phyloP scores from a whole-genome alignment of 2,888 invertebrate species.

The Trisateles emortualis region DNA sequence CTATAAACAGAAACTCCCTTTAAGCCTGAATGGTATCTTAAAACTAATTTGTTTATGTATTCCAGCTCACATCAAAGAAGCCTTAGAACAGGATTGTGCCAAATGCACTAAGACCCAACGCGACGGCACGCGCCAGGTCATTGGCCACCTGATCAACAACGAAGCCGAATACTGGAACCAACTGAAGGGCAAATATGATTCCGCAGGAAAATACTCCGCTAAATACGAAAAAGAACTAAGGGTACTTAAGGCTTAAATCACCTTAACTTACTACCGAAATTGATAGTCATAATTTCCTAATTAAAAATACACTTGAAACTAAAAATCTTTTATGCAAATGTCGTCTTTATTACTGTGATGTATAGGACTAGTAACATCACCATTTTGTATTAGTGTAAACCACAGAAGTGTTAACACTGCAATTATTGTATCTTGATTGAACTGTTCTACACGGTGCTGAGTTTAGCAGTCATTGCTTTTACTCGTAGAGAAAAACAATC shows the following conservation, averaged over 20 bases:
- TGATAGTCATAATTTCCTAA: neutral
- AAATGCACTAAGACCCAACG: constrained; percentile 64
- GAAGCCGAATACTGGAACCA: constrained; percentile 60
- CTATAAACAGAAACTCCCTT: neutral
- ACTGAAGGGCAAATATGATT: constrained; percentile 68
- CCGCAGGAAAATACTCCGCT: constrained; percentile 52
- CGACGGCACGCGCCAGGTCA: constrained; percentile 55
- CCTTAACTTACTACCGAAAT: neutral
- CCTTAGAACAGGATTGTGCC: constrained; percentile 61
- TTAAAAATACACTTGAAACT: too few relatives aligned
- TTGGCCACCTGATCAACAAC: constrained; percentile 64
- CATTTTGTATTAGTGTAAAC: too few relatives aligned
- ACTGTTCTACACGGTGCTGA: too few relatives aligned
- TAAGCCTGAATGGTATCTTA: neutral
- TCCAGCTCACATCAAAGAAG: constrained; percentile 53
- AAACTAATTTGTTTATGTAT: constrained; percentile 7
- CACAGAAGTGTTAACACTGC: too few relatives aligned
- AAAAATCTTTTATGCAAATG: too few relatives aligned
- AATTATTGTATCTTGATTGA: too few relatives aligned
- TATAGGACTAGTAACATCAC: too few relatives aligned
- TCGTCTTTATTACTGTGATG: too few relatives aligned
- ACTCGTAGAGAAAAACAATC: too few relatives aligned
- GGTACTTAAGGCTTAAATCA: constrained; percentile 11
- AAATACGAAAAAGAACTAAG: constrained; percentile 49
- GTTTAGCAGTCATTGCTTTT: too few relatives aligned